These are phyloP conservation scores for Ctenosaura bakeri DNA, from an alignment of 2,797 vertebrate species.

Conservation along the genomic window DNA sequence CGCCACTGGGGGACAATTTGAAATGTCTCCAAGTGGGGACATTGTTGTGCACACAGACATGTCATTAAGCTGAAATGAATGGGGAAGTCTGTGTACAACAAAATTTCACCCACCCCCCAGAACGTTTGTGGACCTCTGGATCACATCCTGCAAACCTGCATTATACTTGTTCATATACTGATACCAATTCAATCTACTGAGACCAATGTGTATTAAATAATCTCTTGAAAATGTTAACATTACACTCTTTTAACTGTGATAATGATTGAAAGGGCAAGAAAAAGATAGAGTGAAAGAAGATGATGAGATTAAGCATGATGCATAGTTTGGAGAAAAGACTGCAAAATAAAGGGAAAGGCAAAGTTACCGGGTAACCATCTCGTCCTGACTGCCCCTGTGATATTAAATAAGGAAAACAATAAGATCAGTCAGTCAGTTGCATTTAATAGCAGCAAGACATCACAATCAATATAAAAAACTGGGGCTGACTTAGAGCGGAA, in stretches of 20 bases:
- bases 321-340: slow-evolving; percentile 28
- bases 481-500: background rate
- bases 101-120: background rate
- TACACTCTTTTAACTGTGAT: slow-evolving; percentile 16
- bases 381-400: slow-evolving; percentile 96
- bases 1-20: background rate
- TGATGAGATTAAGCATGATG: background rate
- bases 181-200: background rate
- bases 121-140: background rate
- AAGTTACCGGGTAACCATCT: slow-evolving; percentile 98
- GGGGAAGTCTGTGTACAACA: background rate
- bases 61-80: background rate
- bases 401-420: slow-evolving; percentile 81
- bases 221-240: background rate
- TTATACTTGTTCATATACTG: background rate
- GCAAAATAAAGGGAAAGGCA: slow-evolving; percentile 68
- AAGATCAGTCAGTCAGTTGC: slow-evolving; percentile 78
- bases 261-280: background rate
- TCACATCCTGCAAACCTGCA: background rate
- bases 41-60: background rate
- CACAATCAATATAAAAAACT: slow-evolving; percentile 42
- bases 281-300: slow-evolving; percentile 34
- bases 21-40: background rate
- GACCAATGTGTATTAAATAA: slow-evolving; percentile 3
- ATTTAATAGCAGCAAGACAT: slow-evolving; percentile 57